Conservation (phyloP, 2,797 vertebrate genomes). For the Pangasius macronema region DNA sequence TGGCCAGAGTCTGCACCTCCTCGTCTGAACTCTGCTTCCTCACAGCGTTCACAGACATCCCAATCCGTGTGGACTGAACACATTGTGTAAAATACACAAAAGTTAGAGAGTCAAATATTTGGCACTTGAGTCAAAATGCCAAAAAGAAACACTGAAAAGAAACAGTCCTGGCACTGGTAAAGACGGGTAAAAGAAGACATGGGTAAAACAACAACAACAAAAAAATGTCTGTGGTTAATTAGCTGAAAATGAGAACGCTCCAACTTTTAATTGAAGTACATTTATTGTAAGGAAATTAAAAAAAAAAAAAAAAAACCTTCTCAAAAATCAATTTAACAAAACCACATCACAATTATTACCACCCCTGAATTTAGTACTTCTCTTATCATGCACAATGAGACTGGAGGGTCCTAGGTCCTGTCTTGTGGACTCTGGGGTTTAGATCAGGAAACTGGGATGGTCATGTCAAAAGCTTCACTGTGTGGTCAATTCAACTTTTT, state of each 20-base stretch:
- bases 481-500: background rate
- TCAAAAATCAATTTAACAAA: background rate
- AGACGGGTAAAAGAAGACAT: background rate
- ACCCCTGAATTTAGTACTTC: background rate
- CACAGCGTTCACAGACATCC: slow-evolving; percentile 94
- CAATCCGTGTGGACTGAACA: slow-evolving; percentile 87
- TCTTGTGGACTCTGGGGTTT: background rate
- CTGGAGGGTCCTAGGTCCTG: too few species aligned
- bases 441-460: background rate
- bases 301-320: background rate
- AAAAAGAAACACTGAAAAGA: background rate
- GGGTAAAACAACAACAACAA: background rate
- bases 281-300: background rate
- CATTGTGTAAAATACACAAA: background rate
- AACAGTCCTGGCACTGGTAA: background rate
- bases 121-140: background rate
- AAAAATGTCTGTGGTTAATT: background rate
- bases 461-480: background rate
- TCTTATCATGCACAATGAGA: background rate
- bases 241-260: background rate
- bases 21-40: slow-evolving; percentile 93
- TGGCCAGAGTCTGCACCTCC: slow-evolving; percentile 90
- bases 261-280: background rate
- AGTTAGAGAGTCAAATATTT: background rate
- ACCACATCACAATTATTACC: background rate